Base-by-base conservation (phyloP, 2,888 invertebrate species). In the Ptilodon capucinus region DNA sequence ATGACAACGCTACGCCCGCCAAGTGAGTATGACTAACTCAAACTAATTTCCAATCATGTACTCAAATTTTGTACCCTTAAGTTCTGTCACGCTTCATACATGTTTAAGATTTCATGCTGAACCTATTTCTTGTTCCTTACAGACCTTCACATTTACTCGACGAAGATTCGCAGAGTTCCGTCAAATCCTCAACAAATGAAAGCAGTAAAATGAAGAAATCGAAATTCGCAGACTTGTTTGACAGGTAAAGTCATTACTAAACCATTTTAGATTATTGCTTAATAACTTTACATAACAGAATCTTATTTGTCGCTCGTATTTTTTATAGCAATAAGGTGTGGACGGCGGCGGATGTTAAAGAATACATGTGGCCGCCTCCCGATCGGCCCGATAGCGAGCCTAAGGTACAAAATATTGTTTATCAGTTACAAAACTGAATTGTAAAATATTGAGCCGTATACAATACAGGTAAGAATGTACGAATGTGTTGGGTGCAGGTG, bases 311-410 rank as follows among this genome's bases (percentile, higher is more conserved):
- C 47, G 16, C n/a, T n/a, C n/a, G 59, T 45, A 41, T 56, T 57
- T 38, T 49, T 84, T 81, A 11, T 78, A 91, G 91, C 70, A 89
- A 82, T 68, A 92, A 92, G 71, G 91, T 92, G 40, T 94, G 95
- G 75, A 95, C 95, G 16, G 97, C 97, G 13, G 96, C 97, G 44
- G 96, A 96, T 79, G 93, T 99, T 44, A 97, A 97, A 51, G 98
- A 99, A 80, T 99, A 99, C 78, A 96, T 95, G 71, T 99, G 99
- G 99, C 97, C 97, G 5, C 92, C 93, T 23, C 93, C 89, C 74
- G 85, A 82, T 23, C 75, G 64, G 40, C 60, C 74, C 32, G 76
- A 78, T 55, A 74, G 62, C n/a, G 82, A 85, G 46, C 76, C 74
- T 42, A 88, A 86, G 83, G 90, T 90, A 68, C 39, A 49, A 44